Evolutionary conservation across 2,888 invertebrate genomes (phyloP).

Genomic region (Craniophora ligustri): DNA sequence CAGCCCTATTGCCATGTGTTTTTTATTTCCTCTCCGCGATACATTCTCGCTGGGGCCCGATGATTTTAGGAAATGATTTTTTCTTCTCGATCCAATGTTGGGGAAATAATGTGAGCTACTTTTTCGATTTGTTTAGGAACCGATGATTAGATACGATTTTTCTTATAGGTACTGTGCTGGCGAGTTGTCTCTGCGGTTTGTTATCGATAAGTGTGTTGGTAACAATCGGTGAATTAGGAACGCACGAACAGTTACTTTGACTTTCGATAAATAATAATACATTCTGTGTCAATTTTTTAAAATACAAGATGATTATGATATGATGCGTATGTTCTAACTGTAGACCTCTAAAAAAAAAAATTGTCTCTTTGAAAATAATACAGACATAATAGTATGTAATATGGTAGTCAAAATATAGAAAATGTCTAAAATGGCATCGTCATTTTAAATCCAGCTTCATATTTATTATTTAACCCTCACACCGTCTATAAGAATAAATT

Average conservation of each 20-base stretch:
- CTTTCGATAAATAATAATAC: too few species aligned
- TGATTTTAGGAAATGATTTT: slow-evolving; percentile 54
- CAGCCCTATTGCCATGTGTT: slow-evolving; percentile 58
- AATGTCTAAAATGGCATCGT: too few species aligned
- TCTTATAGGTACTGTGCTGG: slow-evolving; percentile 9
- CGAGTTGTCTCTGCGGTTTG: background rate
- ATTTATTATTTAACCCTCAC: background rate
- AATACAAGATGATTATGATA: too few species aligned
- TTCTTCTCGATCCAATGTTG: slow-evolving; percentile 25
- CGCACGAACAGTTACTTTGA: background rate
- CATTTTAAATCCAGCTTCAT: too few species aligned
- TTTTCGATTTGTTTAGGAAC: slow-evolving; percentile 32
- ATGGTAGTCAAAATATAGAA: too few species aligned
- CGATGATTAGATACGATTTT: slow-evolving; percentile 28
- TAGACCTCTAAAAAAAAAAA: too few species aligned
- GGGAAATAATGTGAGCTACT: slow-evolving; percentile 32
- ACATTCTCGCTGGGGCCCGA: slow-evolving; percentile 54
- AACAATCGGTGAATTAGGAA: background rate
- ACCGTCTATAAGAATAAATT: background rate
- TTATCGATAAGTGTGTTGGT: background rate
- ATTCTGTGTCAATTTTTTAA: too few species aligned
- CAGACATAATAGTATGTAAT: too few species aligned
- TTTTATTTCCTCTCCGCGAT: slow-evolving; percentile 59
- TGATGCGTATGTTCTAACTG: too few species aligned
- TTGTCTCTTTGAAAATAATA: too few species aligned